These are phyloP conservation scores for Abramis brama DNA, from an alignment of 2,113 vertebrate genomes.

Conservation along the genomic window DNA sequence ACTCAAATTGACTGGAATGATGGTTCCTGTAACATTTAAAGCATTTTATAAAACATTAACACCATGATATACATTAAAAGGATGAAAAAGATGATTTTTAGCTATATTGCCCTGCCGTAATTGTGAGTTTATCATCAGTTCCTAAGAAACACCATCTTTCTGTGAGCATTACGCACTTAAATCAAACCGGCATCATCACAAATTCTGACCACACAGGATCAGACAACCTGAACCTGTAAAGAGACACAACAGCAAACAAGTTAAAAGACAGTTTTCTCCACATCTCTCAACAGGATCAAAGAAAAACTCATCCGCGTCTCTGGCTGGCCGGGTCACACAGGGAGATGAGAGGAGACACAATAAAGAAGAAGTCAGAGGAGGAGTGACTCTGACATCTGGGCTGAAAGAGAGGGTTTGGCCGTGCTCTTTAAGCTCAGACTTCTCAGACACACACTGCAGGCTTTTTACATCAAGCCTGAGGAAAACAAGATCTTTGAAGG, in stretches of 20 bases:
- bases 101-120: no score
- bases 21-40: no score
- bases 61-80: no score
- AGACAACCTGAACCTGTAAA: background rate
- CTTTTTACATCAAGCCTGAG: background rate
- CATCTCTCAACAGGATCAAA: background rate
- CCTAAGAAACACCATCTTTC: background rate
- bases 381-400: background rate
- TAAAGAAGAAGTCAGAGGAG: background rate
- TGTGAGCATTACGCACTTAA: background rate
- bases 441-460: background rate
- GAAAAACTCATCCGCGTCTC: background rate
- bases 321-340: background rate
- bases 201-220: background rate
- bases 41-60: no score
- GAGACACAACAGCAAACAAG: background rate
- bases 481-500: background rate
- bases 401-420: background rate
- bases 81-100: no score
- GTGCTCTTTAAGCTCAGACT: background rate
- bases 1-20: no score
- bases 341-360: background rate
- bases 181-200: background rate
- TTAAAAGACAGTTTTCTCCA: background rate
- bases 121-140: background rate